These are phyloP conservation scores for Pterois miles DNA, from an alignment of 2,797 vertebrate species.

Conservation along the genomic window DNA sequence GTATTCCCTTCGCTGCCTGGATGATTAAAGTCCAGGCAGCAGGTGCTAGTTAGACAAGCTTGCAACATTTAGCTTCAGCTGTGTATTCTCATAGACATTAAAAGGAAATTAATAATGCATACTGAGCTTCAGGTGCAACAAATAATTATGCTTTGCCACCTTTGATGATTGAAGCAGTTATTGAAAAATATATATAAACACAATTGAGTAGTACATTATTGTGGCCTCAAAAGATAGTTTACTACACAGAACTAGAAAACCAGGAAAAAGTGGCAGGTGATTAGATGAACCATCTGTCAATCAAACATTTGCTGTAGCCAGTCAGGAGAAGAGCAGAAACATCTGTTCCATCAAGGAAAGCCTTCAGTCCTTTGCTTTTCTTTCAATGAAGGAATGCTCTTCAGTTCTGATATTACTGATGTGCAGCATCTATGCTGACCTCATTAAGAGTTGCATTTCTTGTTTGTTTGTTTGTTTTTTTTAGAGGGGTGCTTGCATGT, in stretches of 20 bases:
- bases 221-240: no score
- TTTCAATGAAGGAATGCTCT: no score
- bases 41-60: slow-evolving; percentile 59
- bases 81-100: slow-evolving; percentile 17
- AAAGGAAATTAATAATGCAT: slow-evolving; percentile 1
- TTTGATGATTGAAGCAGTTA: background rate
- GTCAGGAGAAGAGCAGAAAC: no score
- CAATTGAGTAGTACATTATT: background rate
- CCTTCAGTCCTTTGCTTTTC: no score
- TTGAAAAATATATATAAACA: background rate
- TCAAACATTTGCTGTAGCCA: no score
- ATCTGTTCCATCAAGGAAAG: no score
- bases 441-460: no score
- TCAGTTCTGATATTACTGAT: no score
- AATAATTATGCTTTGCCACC: background rate
- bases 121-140: background rate
- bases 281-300: no score
- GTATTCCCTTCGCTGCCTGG: slow-evolving; percentile 60
- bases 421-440: no score
- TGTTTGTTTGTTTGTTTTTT: background rate
- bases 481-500: background rate
- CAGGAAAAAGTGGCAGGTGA: no score
- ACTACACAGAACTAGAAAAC: no score
- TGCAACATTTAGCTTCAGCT: slow-evolving; percentile 44
- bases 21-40: slow-evolving; percentile 69